These are phyloP conservation scores for Andrena flavipes DNA, from an alignment of 2,888 invertebrate genomes.

Conservation along the genomic window DNA sequence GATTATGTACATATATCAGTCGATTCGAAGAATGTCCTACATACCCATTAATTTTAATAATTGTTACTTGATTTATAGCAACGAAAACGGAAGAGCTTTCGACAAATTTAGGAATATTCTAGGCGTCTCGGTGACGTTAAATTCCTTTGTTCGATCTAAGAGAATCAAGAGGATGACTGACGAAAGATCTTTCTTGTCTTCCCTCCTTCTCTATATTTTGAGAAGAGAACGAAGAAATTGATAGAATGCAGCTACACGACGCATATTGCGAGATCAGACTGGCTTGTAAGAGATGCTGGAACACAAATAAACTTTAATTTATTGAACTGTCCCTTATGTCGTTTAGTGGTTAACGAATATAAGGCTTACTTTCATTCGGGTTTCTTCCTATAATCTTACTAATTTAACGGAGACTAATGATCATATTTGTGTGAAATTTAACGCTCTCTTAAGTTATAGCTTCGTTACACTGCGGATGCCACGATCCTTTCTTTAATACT, in stretches of 20 bases:
- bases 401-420: constrained; percentile 18
- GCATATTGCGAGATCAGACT: neutral
- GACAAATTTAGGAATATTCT: neutral
- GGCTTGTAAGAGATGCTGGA: neutral
- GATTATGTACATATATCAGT: neutral
- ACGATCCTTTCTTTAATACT: constrained; percentile 15
- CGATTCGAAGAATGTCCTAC: neutral
- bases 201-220: too few relatives aligned
- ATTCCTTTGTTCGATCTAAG: too few relatives aligned
- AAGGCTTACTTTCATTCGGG: neutral
- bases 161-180: too few relatives aligned
- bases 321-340: neutral
- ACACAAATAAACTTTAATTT: neutral
- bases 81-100: neutral
- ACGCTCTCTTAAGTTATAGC: constrained; percentile 20
- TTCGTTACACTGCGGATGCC: neutral
- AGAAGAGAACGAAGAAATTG: too few relatives aligned
- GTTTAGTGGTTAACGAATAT: neutral
- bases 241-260: too few relatives aligned
- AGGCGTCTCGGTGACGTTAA: neutral
- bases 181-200: too few relatives aligned
- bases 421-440: constrained; percentile 16
- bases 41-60: neutral
- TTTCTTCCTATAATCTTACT: neutral
- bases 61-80: neutral